Evolutionary conservation across 2,888 invertebrate species (phyloP), one percentile per base, ranked within the genome.

Genomic region (Tillus elongatus): DNA sequence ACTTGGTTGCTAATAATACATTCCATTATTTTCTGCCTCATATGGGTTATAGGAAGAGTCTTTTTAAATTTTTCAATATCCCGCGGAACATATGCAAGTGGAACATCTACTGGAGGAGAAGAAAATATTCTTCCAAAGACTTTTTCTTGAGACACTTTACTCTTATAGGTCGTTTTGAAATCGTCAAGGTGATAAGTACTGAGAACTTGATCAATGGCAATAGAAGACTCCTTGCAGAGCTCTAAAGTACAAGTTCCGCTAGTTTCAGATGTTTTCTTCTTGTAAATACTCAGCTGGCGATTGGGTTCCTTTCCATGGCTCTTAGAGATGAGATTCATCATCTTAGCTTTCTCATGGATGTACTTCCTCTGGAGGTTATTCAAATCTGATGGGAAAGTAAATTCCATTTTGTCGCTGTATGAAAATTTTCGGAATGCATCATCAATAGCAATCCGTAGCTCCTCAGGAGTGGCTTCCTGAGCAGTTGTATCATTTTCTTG

Each of bases 301-400:
- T 59, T 48, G 2, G 62, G 61, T 40, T 64, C 75, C 68, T 75
- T 85, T 71, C 89, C 89, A 67, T 79, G 73, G 52, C 87, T 89
- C 66, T 82, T 85, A 2, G 87, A 85, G 54, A 81, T 79, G 15
- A 89, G 64, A 3, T 85, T 84, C 45, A 80, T 63, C 44, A 74
- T 70, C 31, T 70, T 71, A 28, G 81, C 81, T 15, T 79, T 71
- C 45, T 77, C 71, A 60, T 89, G 89, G 42, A 90, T 75, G 56
- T 83, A 88, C 8, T 82, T 84, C 47, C 90, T 71, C 62, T 90
- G 85, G 45, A 77, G 75, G 6, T 82, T 79, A 8, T 79, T 82
- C 41, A 88, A 68, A 29, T 82, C 82, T 2, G 82, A 75, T 2
- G 86, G 82, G 73, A 61, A 61, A 19, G 54, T 51, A 36, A 52